These are phyloP conservation scores for Falco punctatus DNA, from an alignment of 2,113 vertebrate genomes.

Conservation along the genomic window DNA sequence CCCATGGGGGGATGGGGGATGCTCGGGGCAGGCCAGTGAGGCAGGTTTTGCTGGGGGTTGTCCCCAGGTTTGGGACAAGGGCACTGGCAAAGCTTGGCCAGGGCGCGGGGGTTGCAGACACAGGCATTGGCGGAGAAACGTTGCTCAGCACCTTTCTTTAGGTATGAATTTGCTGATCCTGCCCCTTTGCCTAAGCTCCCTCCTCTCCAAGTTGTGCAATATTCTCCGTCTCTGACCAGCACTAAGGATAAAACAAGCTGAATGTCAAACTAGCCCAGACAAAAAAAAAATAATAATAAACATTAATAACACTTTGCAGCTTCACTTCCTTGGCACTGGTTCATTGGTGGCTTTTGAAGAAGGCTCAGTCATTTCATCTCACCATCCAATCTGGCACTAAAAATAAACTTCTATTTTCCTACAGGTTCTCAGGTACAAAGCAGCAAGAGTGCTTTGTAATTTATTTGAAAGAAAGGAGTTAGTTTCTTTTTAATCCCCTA, in stretches of 20 bases:
- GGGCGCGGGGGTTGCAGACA: accelerated
- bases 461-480: constrained; percentile 38
- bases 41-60: background rate
- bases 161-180: accelerated
- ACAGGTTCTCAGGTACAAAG: constrained; percentile 45
- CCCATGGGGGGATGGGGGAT: background rate
- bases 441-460: constrained; percentile 54
- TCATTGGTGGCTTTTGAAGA: background rate
- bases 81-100: background rate
- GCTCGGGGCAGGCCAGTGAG: accelerated
- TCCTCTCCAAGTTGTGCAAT: background rate
- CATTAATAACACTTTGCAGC: background rate
- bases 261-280: background rate
- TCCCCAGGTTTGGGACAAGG: background rate
- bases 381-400: constrained; percentile 14
- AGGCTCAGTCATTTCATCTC: background rate
- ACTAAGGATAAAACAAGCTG: background rate
- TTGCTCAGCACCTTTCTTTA: background rate
- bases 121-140: accelerated
- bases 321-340: background rate
- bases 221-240: background rate
- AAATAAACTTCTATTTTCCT: constrained; percentile 23
- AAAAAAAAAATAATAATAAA: background rate
- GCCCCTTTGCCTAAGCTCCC: background rate
- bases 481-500: constrained; percentile 61